Evolutionary conservation across 1,140 invertebrate genomes (phyloP).

Genomic region (Pachypeltis micranthus): DNA sequence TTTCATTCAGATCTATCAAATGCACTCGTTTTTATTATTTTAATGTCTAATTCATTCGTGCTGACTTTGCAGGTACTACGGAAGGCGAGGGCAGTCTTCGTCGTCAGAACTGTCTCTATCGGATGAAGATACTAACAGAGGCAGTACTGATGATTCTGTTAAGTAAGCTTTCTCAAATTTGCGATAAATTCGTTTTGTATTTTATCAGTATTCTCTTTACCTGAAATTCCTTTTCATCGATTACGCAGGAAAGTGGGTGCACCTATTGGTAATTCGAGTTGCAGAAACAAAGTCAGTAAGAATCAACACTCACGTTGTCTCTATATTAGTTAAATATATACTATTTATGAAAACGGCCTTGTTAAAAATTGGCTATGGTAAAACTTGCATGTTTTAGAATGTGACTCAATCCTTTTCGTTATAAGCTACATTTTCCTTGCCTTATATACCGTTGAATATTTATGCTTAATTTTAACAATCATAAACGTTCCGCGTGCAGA

Average conservation of each 20-base stretch:
- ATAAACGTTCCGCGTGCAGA: no score
- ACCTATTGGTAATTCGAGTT: slow-evolving; percentile 27
- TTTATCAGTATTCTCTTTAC: background rate
- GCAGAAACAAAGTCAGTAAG: slow-evolving; percentile 31
- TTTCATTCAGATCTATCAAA: no score
- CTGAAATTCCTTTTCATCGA: no score
- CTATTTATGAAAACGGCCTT: no score
- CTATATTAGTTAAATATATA: background rate
- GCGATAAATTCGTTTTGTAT: background rate
- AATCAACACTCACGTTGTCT: slow-evolving; percentile 22
- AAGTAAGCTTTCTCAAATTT: background rate
- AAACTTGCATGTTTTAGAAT: no score
- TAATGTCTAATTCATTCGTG: no score
- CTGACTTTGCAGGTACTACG: slow-evolving; percentile 25
- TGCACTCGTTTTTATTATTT: no score
- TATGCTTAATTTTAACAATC: no score
- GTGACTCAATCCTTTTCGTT: no score
- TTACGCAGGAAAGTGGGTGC: slow-evolving; percentile 22
- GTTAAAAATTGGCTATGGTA: no score
- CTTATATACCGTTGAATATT: no score
- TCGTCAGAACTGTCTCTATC: slow-evolving; percentile 26
- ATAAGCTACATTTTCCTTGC: no score
- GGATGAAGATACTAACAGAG: slow-evolving; percentile 17
- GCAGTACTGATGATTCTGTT: background rate
- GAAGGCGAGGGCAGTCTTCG: slow-evolving; percentile 23